Conservation (phyloP, 2,888 invertebrate genomes). For the Rhamnusium bicolor region DNA sequence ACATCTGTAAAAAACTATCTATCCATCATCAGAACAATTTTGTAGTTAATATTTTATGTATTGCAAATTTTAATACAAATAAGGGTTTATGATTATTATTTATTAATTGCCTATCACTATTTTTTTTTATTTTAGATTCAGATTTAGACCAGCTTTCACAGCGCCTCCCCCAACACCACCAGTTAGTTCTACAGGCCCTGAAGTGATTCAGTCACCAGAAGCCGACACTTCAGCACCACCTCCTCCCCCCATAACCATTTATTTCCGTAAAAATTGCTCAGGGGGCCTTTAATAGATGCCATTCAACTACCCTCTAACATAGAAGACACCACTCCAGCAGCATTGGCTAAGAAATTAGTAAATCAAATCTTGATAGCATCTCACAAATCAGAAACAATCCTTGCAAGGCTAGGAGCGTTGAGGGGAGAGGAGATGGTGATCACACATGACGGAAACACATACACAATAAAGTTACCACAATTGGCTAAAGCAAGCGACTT, state of each 20-base stretch:
- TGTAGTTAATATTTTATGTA: too few relatives aligned
- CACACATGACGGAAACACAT: slow-evolving; percentile 70
- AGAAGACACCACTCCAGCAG: slow-evolving; percentile 71
- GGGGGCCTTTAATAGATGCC: slow-evolving; percentile 73
- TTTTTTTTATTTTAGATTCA: slow-evolving; percentile 71
- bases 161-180: slow-evolving; percentile 53
- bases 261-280: slow-evolving; percentile 72
- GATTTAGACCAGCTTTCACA: slow-evolving; percentile 70
- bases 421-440: slow-evolving; percentile 68
- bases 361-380: slow-evolving; percentile 64
- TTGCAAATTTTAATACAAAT: too few relatives aligned
- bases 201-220: slow-evolving; percentile 66
- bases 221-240: slow-evolving; percentile 71
- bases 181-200: slow-evolving; percentile 57
- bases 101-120: too few relatives aligned
- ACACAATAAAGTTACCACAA: slow-evolving; percentile 75
- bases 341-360: slow-evolving; percentile 68
- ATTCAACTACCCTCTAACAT: slow-evolving; percentile 71
- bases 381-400: slow-evolving; percentile 66
- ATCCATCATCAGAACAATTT: too few relatives aligned
- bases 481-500: slow-evolving; percentile 68
- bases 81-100: too few relatives aligned
- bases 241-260: slow-evolving; percentile 73
- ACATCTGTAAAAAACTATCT: too few relatives aligned
- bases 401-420: slow-evolving; percentile 64